These are phyloP conservation scores for Nipponacmea schrenckii DNA, from an alignment of 2,888 invertebrate species.

Conservation along the genomic window DNA sequence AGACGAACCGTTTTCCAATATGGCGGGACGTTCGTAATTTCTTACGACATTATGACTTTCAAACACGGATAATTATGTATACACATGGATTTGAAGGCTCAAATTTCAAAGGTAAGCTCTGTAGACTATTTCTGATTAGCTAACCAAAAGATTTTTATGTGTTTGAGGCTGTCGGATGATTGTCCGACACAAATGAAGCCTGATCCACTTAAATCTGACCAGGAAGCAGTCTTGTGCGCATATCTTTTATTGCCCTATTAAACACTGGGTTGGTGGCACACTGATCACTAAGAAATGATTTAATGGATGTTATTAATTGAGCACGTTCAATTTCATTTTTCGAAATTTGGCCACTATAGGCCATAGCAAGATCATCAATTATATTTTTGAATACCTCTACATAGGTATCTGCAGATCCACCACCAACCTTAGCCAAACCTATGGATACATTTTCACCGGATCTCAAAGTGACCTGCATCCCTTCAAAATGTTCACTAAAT, in stretches of 20 bases:
- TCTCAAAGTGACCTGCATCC: background rate
- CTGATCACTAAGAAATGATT: conserved; percentile 2
- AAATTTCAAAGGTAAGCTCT: no score
- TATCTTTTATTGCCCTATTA: background rate
- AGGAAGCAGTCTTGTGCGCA: background rate
- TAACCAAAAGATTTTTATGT: no score
- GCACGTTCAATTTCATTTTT: background rate
- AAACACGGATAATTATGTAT: no score
- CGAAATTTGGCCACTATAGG: background rate
- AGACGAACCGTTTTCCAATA: no score
- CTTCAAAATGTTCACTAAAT: conserved; percentile 10
- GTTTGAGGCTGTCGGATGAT: no score
- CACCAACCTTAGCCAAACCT: background rate
- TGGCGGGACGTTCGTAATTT: no score
- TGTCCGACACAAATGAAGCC: no score
- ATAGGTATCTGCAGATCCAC: background rate
- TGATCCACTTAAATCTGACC: no score
- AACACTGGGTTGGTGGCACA: conserved; percentile 3
- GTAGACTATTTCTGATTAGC: no score
- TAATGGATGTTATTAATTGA: conserved; percentile 1
- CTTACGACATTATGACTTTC: no score
- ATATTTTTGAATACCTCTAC: background rate
- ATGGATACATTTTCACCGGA: background rate
- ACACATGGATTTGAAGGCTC: no score
- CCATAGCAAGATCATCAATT: background rate